Conservation (phyloP, 2,888 invertebrate species). For the Anticlea derivata region DNA sequence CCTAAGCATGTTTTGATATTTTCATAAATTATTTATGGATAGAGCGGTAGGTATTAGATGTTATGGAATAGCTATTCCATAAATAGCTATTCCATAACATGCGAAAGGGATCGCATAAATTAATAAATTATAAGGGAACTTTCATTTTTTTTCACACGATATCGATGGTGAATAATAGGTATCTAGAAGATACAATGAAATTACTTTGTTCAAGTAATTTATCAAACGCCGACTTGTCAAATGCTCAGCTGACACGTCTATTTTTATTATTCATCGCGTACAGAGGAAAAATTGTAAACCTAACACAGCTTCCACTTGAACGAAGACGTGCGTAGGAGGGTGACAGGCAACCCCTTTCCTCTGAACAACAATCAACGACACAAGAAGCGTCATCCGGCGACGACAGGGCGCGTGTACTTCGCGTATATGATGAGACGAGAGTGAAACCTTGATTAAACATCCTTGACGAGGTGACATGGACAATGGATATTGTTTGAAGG, state of each 20-base stretch:
- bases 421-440: conserved; percentile 48
- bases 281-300: conserved; percentile 35
- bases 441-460: conserved; percentile 45
- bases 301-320: conserved; percentile 69
- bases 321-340: conserved; percentile 73
- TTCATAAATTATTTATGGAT: background rate
- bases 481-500: no score
- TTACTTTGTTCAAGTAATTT: background rate
- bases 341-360: conserved; percentile 72
- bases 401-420: conserved; percentile 51
- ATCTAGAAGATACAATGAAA: background rate
- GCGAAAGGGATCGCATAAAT: no score
- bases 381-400: conserved; percentile 62
- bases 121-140: background rate
- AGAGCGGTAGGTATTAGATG: conserved; percentile 12
- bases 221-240: background rate
- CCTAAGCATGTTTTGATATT: conserved; percentile 17
- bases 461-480: conserved; percentile 14
- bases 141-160: conserved; percentile 12
- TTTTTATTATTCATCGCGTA: conserved; percentile 20
- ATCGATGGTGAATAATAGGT: background rate
- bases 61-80: conserved; percentile 15
- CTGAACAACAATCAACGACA: conserved; percentile 63
- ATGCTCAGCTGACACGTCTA: background rate
- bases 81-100: no score